Conservation (phyloP, 92 coral and sea anemone species). For the Umimayanthus chanpuru region DNA sequence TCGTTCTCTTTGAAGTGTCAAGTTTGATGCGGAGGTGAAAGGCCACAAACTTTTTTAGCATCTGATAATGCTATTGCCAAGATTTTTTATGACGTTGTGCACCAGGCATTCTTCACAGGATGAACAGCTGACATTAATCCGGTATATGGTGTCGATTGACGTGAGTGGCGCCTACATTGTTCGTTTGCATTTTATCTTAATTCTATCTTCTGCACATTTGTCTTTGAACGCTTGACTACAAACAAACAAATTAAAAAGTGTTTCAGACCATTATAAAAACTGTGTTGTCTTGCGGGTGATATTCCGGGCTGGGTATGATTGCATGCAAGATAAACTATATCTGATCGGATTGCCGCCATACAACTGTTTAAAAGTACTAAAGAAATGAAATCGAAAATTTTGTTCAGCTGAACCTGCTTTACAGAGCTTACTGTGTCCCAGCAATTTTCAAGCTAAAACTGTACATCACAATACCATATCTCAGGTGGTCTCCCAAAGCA, state of each 20-base stretch:
- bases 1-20: constrained; percentile 29
- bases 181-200: constrained; percentile 6
- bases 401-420: background rate
- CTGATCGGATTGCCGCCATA: background rate
- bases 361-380: no score
- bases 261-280: background rate
- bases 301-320: background rate
- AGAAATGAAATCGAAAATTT: background rate
- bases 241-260: constrained; percentile 27
- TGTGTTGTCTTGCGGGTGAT: background rate
- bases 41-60: constrained; percentile 27
- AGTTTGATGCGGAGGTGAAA: constrained; percentile 25
- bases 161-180: constrained; percentile 25
- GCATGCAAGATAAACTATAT: background rate
- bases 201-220: constrained; percentile 40
- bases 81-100: constrained; percentile 8
- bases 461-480: background rate
- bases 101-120: background rate
- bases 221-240: background rate
- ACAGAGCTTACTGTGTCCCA: background rate
- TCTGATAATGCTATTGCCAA: constrained; percentile 40
- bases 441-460: background rate
- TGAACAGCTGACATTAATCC: constrained; percentile 34
- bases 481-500: background rate
- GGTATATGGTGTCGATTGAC: constrained; percentile 16